Percentiles rank a stretch among this genome's conserved stretches.
Conservation (phyloP, 1,140 invertebrate genomes). For the Centruroides vittatus region DNA sequence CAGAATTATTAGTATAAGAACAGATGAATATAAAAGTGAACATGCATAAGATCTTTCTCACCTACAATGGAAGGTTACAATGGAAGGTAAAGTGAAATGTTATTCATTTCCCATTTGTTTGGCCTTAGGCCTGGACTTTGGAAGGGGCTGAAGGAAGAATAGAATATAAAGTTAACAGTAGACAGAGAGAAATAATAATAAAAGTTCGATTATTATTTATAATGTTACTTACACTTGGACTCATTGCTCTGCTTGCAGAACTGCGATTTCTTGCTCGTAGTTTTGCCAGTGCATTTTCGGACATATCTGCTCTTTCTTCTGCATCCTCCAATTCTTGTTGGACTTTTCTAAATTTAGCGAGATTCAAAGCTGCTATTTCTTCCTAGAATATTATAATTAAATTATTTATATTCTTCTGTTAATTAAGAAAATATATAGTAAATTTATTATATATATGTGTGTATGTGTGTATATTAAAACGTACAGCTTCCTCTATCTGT, state of each 20-base stretch:
- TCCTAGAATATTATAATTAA: conserved; percentile 23
- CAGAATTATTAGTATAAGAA: too few relatives aligned
- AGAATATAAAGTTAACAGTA: too few relatives aligned
- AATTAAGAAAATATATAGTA: background rate
- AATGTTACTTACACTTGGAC: conserved; percentile 28
- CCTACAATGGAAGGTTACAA: too few relatives aligned
- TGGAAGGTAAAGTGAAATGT: too few relatives aligned
- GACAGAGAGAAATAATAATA: too few relatives aligned
- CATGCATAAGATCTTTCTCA: too few relatives aligned
- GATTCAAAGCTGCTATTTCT: conserved; percentile 46
- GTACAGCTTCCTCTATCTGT: conserved; percentile 43
- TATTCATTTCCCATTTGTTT: too few relatives aligned
- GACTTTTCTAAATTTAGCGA: conserved; percentile 97
- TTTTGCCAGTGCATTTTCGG: conserved; percentile 94
- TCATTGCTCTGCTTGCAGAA: conserved; percentile 49
- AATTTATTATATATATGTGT: background rate
- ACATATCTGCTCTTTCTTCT: conserved; percentile 93
- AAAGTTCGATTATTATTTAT: conserved; percentile 19
- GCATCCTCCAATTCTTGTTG: conserved; percentile 98
- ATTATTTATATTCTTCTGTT: background rate
- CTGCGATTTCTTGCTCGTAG: conserved; percentile 91
- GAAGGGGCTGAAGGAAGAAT: too few relatives aligned
- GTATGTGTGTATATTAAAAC: background rate
- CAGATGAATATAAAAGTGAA: too few relatives aligned
- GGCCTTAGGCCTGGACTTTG: too few relatives aligned